phyloP scores from a whole-genome alignment of 1,140 invertebrate species.

The Asbolus verrucosus region DNA sequence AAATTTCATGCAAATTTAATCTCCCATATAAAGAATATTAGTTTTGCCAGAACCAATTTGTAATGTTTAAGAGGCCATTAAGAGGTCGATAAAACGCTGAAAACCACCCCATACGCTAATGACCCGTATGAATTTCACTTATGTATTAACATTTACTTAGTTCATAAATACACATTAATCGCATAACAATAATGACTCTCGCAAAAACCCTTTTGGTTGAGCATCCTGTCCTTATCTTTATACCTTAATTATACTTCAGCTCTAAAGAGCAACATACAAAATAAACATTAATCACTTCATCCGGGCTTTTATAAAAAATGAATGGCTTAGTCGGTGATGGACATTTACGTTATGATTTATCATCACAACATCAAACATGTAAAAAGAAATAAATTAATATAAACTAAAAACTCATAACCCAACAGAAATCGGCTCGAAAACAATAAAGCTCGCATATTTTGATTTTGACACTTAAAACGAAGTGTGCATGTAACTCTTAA shows the following conservation, averaged over 20 bases:
- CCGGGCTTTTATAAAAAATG: too few relatives aligned
- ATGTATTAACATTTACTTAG: constrained; percentile 19
- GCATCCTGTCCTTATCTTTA: not conserved
- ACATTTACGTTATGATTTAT: too few relatives aligned
- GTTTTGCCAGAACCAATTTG: constrained; percentile 19
- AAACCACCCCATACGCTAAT: constrained; percentile 27
- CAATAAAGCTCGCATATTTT: too few relatives aligned
- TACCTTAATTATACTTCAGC: too few relatives aligned
- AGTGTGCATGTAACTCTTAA: too few relatives aligned
- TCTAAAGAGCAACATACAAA: not conserved
- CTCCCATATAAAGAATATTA: constrained; percentile 28
- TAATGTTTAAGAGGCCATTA: constrained; percentile 33
- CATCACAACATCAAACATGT: too few relatives aligned
- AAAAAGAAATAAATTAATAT: too few relatives aligned
- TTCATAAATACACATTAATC: constrained; percentile 22
- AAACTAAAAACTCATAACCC: too few relatives aligned
- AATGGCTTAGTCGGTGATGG: too few relatives aligned
- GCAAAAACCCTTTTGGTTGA: not conserved
- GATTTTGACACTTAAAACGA: too few relatives aligned
- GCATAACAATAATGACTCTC: not conserved
- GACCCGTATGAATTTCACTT: constrained; percentile 32
- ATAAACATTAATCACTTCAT: too few relatives aligned
- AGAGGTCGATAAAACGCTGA: constrained; percentile 29
- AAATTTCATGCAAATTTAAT: constrained; percentile 37
- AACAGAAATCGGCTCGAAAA: too few relatives aligned